Percentiles rank a stretch among this genome's conserved stretches.
Conservation (phyloP, 2,888 invertebrate genomes). For the Andrena fulva region DNA sequence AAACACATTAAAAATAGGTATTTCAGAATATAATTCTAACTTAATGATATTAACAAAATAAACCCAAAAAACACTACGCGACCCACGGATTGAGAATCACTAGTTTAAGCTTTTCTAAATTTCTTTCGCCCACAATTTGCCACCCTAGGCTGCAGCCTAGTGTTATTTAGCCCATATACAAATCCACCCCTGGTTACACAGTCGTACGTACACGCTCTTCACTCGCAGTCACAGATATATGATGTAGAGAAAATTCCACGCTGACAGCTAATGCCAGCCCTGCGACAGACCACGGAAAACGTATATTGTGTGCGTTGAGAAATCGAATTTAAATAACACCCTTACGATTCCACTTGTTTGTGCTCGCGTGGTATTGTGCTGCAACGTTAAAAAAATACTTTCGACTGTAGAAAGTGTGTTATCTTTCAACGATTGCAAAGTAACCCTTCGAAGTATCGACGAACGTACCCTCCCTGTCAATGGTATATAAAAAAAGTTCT, state of each 20-base stretch:
- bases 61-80: too few relatives aligned
- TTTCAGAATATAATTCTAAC: too few relatives aligned
- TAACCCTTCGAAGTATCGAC: conserved; percentile 21
- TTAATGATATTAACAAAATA: too few relatives aligned
- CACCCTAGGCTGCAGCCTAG: too few relatives aligned
- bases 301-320: conserved; percentile 33
- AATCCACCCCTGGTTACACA: not conserved
- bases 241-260: conserved; percentile 1
- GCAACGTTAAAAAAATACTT: conserved; percentile 30
- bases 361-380: conserved; percentile 19
- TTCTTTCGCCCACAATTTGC: too few relatives aligned
- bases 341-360: not conserved
- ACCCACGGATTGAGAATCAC: too few relatives aligned
- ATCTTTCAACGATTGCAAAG: not conserved
- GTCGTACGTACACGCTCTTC: not conserved
- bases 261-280: conserved; percentile 13
- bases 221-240: not conserved
- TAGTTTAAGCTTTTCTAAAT: too few relatives aligned
- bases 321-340: not conserved
- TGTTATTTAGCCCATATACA: not conserved
- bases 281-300: not conserved
- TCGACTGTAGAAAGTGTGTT: not conserved
- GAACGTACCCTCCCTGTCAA: conserved; percentile 4
- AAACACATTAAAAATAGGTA: too few relatives aligned
- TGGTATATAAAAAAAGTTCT: conserved; percentile 56